Evolutionary conservation across 2,113 vertebrate species (phyloP).

Genomic region (Brienomyrus brachyistius): DNA sequence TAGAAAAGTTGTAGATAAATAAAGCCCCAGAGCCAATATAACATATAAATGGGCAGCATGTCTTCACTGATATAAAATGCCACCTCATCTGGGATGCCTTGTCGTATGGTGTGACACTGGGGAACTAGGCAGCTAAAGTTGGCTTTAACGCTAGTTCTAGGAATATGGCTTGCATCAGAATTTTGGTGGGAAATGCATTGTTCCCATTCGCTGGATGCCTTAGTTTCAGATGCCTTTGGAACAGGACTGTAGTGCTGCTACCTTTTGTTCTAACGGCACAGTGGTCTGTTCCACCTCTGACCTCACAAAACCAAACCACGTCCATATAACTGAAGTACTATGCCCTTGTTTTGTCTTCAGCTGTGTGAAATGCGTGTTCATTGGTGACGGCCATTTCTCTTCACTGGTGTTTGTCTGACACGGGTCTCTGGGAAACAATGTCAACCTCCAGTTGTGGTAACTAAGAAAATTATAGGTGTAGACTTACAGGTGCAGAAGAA

Average conservation of each 20-base stretch:
- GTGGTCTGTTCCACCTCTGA: neutral
- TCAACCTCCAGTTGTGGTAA: neutral
- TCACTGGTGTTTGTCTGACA: neutral
- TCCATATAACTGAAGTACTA: neutral
- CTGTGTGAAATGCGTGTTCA: neutral
- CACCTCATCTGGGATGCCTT: neutral
- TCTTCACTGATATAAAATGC: neutral
- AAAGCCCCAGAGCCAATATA: too few species aligned
- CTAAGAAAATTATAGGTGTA: neutral
- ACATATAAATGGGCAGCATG: neutral
- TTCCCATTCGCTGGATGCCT: neutral
- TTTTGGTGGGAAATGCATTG: neutral
- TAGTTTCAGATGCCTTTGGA: neutral
- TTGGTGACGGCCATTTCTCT: neutral
- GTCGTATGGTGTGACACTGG: too few species aligned
- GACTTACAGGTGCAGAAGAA: neutral
- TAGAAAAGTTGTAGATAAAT: too few species aligned
- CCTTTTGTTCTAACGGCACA: neutral
- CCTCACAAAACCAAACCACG: neutral
- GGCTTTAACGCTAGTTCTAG: too few species aligned
- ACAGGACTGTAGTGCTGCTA: neutral
- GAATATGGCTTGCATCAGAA: neutral
- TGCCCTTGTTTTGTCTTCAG: neutral
- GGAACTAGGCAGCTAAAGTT: too few species aligned
- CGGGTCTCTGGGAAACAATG: neutral